Evolutionary conservation across 2,888 invertebrate species (phyloP).

Genomic region (Lutraria lutraria): DNA sequence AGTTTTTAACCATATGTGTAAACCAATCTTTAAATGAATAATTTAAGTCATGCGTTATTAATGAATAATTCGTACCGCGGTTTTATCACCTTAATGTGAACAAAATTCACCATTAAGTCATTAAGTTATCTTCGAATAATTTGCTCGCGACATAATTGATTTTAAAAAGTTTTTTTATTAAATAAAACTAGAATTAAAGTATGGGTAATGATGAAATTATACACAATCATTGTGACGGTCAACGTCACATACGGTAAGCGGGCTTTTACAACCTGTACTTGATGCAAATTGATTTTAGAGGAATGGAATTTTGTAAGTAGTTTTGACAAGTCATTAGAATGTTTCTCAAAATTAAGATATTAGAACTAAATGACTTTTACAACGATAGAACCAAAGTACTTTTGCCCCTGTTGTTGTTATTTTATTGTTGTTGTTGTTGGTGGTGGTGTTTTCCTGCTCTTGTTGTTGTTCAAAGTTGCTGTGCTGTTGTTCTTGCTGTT

Average conservation of each 20-base stretch:
- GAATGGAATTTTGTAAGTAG: too few species aligned
- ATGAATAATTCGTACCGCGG: not conserved
- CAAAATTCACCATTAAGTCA: constrained; percentile 1
- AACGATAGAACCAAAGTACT: too few species aligned
- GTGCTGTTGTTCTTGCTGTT: too few species aligned
- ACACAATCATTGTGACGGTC: not conserved
- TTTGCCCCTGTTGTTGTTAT: too few species aligned
- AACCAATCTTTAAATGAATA: not conserved
- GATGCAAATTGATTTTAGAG: not conserved
- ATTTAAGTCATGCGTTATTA: not conserved
- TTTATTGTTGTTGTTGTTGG: too few species aligned
- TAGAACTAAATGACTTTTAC: too few species aligned
- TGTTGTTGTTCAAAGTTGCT: too few species aligned
- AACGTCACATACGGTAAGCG: constrained; percentile 7
- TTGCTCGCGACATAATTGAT: not conserved
- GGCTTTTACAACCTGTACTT: not conserved
- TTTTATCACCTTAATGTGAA: not conserved
- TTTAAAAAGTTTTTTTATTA: not conserved
- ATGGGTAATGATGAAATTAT: constrained; percentile 12
- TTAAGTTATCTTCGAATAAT: not conserved
- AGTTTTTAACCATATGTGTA: too few species aligned
- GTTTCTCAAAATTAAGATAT: too few species aligned
- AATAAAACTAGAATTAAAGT: not conserved
- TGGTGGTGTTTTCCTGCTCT: too few species aligned
- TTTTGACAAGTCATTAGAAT: too few species aligned